These are phyloP conservation scores for Phoronis australis DNA, from an alignment of 2,888 invertebrate species.

Conservation along the genomic window DNA sequence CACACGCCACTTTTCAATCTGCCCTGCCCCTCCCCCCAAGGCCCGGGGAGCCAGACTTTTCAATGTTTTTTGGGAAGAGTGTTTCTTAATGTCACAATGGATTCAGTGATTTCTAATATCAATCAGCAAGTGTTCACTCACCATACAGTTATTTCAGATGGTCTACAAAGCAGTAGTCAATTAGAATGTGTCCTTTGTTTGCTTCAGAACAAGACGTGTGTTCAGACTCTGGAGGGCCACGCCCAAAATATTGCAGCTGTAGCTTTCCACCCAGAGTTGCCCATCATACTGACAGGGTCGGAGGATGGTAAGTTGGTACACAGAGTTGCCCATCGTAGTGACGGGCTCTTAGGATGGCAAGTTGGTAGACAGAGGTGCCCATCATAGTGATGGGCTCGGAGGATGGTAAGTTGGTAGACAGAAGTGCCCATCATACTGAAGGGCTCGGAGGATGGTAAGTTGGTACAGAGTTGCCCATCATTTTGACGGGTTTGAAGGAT, in stretches of 20 bases:
- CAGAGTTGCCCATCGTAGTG: conserved; percentile 91
- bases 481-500: not conserved
- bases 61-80: no score
- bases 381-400: conserved; percentile 95
- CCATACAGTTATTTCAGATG: not conserved
- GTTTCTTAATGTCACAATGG: no score
- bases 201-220: conserved; percentile 92
- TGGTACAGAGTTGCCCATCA: no score
- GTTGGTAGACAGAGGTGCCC: conserved; percentile 90
- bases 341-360: conserved; percentile 89
- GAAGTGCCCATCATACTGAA: conserved; percentile 94
- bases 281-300: conserved; percentile 92
- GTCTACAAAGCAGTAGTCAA: no score
- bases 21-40: no score
- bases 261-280: conserved; percentile 96
- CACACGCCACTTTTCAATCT: no score
- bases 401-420: conserved; percentile 70
- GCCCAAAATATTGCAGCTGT: conserved; percentile 86
- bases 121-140: not conserved
- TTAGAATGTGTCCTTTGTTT: no score
- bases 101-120: not conserved
- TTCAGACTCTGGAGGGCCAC: conserved; percentile 95
- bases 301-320: conserved; percentile 83
- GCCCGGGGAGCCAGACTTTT: no score
- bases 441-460: conserved; percentile 81